Evolutionary conservation across 2,888 invertebrate genomes (phyloP), one percentile per base, ranked within the genome.

Genomic region (Hydropsyche betteni): DNA sequence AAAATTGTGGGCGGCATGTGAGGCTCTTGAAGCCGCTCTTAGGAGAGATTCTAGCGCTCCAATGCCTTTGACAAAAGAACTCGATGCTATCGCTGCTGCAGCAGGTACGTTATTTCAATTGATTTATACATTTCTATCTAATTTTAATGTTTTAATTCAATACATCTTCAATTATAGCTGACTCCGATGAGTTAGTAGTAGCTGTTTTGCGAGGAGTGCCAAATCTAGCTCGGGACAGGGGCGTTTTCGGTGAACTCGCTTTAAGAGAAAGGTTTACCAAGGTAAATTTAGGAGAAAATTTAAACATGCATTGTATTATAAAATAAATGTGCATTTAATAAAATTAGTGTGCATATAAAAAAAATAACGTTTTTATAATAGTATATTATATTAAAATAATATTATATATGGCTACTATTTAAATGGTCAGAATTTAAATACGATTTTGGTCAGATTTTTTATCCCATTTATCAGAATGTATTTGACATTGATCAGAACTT

Each of bases 1-100:
- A 84, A 91, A 95, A 38, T 88, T 98, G 80, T 98, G 98, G 98
- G 92, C 96, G 80, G 96, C 98, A 0, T 97, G 96, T 81, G 96
- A 97, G 82, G 92, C 96, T 2, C 87, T 98, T 52, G 90, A 93
- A 82, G 90, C 93, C 2, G 92, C 94, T 33, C 90, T 97, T 5
- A 89, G 91, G 76, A 73, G 78, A 36, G 77, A 74, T 10, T 70
- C 70, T 24, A 89, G 89, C 68, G 83, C 86, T 51, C 84, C 89
- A 69, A 88, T 89, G 85, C 72, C 72, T 10, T 87, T 83, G 85
- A 90, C 83, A 89, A 93, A 89, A 75, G 94, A 95, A 86, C 88
- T 96, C 74, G 88, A 86, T 61, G 93, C 94, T 5, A 89, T 96
- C 52, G 88, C 89, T 82, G 90, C 91, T 82, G 92, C 94, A 64